Evolutionary conservation across 2,113 vertebrate genomes (phyloP).

Genomic region (Pheucticus melanocephalus): DNA sequence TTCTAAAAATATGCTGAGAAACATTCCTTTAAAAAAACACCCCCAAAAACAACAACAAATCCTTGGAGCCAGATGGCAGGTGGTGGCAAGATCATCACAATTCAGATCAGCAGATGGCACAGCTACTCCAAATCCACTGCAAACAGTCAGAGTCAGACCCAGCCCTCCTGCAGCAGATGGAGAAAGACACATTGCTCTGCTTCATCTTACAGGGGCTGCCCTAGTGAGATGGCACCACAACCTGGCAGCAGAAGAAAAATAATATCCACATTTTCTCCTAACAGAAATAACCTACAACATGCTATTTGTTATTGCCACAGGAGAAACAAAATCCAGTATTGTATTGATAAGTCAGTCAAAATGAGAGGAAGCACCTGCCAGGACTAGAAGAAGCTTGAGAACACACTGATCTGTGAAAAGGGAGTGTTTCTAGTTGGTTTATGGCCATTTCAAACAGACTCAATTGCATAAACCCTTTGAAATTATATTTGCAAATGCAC

Average conservation of each 20-base stretch:
- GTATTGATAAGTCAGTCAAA: not conserved
- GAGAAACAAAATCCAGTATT: not conserved
- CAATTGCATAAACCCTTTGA: not conserved
- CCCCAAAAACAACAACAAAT: not conserved
- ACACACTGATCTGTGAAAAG: not conserved
- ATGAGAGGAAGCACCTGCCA: not conserved
- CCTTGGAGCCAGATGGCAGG: slow-evolving; percentile 44
- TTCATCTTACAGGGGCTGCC: not conserved
- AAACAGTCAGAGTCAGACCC: not conserved
- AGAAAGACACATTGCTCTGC: not conserved
- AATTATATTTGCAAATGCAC: not conserved
- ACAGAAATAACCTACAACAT: not conserved
- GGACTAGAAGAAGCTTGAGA: not conserved
- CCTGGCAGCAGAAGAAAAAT: not conserved
- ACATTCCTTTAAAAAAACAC: not conserved
- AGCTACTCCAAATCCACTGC: not conserved
- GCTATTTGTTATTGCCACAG: not conserved
- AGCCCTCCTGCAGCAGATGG: slow-evolving; percentile 36
- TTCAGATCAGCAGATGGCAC: slow-evolving; percentile 56
- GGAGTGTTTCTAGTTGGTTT: not conserved
- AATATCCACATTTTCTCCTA: not conserved
- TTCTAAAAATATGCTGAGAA: slow-evolving; percentile 17
- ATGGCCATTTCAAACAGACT: not conserved
- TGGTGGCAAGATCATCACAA: not conserved
- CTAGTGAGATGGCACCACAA: not conserved